Evolutionary conservation across 2,113 vertebrate genomes (phyloP).

Genomic region (Lepus americanus): DNA sequence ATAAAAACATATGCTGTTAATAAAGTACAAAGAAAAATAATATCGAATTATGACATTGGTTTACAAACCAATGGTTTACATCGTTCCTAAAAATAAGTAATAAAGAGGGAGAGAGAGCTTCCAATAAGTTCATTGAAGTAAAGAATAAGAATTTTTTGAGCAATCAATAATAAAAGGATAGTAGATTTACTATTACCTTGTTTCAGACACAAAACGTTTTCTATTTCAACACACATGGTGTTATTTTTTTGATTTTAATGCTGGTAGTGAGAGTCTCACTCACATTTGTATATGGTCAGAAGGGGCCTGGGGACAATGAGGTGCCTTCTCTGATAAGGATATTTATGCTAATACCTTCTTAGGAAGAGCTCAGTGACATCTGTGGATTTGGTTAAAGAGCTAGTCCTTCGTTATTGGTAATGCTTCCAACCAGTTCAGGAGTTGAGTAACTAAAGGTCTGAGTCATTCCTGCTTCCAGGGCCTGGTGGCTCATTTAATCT

Average conservation of each 20-base stretch:
- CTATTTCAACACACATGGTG: not conserved
- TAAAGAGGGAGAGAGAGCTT: too few species aligned
- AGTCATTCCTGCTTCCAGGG: not conserved
- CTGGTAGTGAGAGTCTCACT: not conserved
- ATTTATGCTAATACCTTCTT: not conserved
- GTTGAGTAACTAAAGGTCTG: not conserved
- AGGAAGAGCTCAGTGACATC: not conserved
- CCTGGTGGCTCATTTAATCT: not conserved
- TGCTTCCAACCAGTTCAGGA: not conserved
- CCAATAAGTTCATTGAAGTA: not conserved
- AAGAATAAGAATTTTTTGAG: constrained; percentile 28
- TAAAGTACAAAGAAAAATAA: not conserved
- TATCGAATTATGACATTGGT: not conserved
- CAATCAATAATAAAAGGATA: not conserved
- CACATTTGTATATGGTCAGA: not conserved
- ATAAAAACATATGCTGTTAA: not conserved
- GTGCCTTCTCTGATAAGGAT: constrained; percentile 23
- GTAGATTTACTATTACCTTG: constrained; percentile 16
- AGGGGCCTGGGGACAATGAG: not conserved
- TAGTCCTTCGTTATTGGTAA: not conserved
- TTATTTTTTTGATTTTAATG: not conserved
- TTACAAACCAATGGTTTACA: too few species aligned
- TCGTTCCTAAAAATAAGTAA: too few species aligned
- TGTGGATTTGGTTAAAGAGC: not conserved
- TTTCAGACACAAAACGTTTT: constrained; percentile 33